phyloP scores from a whole-genome alignment of 2,797 vertebrate genomes.

The Pteropus rufus region DNA sequence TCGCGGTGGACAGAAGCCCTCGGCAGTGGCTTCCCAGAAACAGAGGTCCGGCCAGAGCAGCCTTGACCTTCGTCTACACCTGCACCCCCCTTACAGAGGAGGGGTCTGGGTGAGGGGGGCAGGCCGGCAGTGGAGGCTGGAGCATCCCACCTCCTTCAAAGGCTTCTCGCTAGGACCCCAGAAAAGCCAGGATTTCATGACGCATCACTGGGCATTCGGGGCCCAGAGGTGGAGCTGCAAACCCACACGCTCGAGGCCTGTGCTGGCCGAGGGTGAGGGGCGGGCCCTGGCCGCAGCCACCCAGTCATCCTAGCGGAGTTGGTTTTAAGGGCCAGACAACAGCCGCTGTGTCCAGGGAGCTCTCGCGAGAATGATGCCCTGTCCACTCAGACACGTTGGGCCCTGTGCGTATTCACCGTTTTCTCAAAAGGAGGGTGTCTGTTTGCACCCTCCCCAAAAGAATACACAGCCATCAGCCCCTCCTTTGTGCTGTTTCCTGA shows the following conservation, averaged over 20 bases:
- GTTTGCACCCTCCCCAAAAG: not conserved
- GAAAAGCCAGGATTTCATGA: not conserved
- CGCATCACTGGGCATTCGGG: accelerated
- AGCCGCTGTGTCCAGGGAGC: accelerated
- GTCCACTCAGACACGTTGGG: accelerated
- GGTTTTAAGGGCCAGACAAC: not conserved
- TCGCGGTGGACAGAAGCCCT: not conserved
- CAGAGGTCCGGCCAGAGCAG: accelerated
- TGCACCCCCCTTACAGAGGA: accelerated
- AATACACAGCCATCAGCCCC: accelerated
- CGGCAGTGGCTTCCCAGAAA: not conserved
- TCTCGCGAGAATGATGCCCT: not conserved
- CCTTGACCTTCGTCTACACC: accelerated
- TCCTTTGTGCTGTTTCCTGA: accelerated
- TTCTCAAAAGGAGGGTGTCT: not conserved
- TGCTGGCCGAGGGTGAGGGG: accelerated
- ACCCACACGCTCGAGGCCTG: accelerated
- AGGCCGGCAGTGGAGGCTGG: accelerated
- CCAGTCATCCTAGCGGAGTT: accelerated
- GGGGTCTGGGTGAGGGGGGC: accelerated
- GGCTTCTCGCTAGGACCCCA: accelerated
- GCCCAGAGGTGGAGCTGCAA: accelerated
- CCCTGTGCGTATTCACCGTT: not conserved
- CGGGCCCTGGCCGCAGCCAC: accelerated
- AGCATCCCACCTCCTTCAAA: not conserved